Conservation (phyloP, 2,888 invertebrate genomes). For the Hedychridium roseum region DNA sequence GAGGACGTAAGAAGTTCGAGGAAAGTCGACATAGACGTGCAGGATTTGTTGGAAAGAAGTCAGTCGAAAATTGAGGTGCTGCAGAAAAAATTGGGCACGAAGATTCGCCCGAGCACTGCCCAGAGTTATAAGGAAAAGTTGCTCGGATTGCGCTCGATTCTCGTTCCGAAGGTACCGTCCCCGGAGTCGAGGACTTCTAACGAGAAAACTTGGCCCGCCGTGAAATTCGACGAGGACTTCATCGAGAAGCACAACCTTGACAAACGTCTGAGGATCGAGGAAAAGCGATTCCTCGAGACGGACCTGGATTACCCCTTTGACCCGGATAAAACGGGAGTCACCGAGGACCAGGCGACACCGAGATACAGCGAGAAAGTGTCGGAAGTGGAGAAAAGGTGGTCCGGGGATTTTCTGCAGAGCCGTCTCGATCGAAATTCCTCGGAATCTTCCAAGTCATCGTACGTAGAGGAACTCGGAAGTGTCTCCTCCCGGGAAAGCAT, state of each 20-base stretch:
- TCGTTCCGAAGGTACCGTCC: conserved; percentile 13
- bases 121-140: conserved; percentile 47
- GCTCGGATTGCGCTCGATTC: conserved; percentile 23
- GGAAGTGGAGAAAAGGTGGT: conserved; percentile 56
- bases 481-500: conserved; percentile 50
- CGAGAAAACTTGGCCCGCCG: conserved; percentile 37
- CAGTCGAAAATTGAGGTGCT: conserved; percentile 47
- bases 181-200: conserved; percentile 22
- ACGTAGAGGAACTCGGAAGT: conserved; percentile 55
- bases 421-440: conserved; percentile 48
- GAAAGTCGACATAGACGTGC: conserved; percentile 23
- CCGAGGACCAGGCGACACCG: conserved; percentile 18
- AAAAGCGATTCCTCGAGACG: conserved; percentile 34
- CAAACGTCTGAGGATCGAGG: conserved; percentile 46
- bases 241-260: conserved; percentile 45
- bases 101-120: conserved; percentile 48
- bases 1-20: background rate
- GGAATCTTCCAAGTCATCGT: conserved; percentile 54
- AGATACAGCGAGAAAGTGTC: conserved; percentile 50
- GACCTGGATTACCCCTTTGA: conserved; percentile 40
- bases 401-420: conserved; percentile 52
- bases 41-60: conserved; percentile 42
- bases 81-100: conserved; percentile 47
- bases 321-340: too few species aligned
- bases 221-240: conserved; percentile 49